Base-by-base conservation (phyloP, 2,113 vertebrate species). In the Lichenostomus cassidix region DNA sequence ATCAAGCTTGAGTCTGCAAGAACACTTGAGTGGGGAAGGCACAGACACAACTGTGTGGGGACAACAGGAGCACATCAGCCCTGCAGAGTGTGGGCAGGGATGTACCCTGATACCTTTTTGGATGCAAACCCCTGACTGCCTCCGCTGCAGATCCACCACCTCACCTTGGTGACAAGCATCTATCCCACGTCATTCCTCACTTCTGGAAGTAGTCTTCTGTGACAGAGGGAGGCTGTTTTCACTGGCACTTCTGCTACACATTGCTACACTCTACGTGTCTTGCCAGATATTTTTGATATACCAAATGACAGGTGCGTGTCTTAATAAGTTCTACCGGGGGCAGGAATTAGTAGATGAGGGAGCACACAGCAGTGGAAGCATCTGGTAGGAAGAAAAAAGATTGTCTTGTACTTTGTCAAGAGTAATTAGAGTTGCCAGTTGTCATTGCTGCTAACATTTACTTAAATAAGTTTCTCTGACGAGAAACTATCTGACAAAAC, bases 341-440 rank as follows among this genome's bases (percentile, higher is more conserved):
- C 95, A 97, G 80, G 89, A 97, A 97, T 97, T 97, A 96, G 91
- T 92, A 96, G 96, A 95, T 14, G 58, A 92, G 83, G 68, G 91
- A 95, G 96, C 93, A 86, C 8, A 17, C 91, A 96, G 97, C 96
- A 85, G 83, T 96, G 80, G 92, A 95, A 98, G 94, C 97, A 97
- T 97, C 97, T 97, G 97, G 94, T 97, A 92, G 67, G 79, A 96
- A 90, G 87, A 93, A 92, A 97, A 97, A 95, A 94, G 80, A 76
- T 68, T 93, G 91, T 97, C 97, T 95, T 96, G 87, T 96, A 96
- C 68, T 91, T 95, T 97, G 97, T 97, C 97, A 97, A 95, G 87
- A 96, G 67, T 96, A 98, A 97, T 97, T 97, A 98, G 93, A 83
- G 80, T 95, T 97, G 94, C 96, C 85, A 90, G 96, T 97, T 97